A percentile compares a stretch with the other conserved stretches of the same genome.
These are phyloP conservation scores for Nyctibius bracteatus DNA, from an alignment of 2,113 vertebrate species.

Conservation along the genomic window DNA sequence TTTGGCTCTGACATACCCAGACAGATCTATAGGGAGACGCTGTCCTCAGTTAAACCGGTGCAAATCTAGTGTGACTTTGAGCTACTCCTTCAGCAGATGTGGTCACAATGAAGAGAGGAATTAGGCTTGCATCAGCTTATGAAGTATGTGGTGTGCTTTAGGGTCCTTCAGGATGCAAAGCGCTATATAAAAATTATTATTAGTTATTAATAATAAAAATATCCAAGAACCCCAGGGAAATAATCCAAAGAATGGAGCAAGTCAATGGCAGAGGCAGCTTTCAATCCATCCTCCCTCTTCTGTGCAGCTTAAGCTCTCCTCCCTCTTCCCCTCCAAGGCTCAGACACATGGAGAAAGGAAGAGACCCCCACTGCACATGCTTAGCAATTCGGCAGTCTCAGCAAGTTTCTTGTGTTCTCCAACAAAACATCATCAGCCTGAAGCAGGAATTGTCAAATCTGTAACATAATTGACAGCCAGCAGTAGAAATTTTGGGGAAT, in stretches of 20 bases:
- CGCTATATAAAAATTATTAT: slow-evolving; percentile 39
- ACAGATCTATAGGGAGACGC: not conserved
- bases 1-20: slow-evolving; percentile 10
- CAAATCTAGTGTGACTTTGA: slow-evolving; percentile 42
- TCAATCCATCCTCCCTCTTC: slow-evolving; percentile 25
- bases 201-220: slow-evolving; percentile 63
- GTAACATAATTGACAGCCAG: not conserved
- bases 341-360: not conserved
- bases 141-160: slow-evolving; percentile 55
- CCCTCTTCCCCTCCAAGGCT: not conserved
- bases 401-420: slow-evolving; percentile 25
- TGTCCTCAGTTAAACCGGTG: slow-evolving; percentile 43
- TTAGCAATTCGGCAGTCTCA: slow-evolving; percentile 15
- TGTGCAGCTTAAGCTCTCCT: not conserved
- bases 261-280: slow-evolving; percentile 32
- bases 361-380: not conserved
- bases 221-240: slow-evolving; percentile 34
- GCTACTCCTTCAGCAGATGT: not conserved
- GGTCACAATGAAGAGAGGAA: slow-evolving; percentile 20
- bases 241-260: slow-evolving; percentile 37
- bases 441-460: slow-evolving; percentile 3
- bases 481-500: not conserved
- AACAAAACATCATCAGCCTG: not conserved
- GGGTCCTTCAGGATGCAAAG: slow-evolving; percentile 48
- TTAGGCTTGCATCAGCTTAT: not conserved